Evolutionary conservation across 2,888 invertebrate genomes (phyloP).

Genomic region (Boloria euphrosyne): DNA sequence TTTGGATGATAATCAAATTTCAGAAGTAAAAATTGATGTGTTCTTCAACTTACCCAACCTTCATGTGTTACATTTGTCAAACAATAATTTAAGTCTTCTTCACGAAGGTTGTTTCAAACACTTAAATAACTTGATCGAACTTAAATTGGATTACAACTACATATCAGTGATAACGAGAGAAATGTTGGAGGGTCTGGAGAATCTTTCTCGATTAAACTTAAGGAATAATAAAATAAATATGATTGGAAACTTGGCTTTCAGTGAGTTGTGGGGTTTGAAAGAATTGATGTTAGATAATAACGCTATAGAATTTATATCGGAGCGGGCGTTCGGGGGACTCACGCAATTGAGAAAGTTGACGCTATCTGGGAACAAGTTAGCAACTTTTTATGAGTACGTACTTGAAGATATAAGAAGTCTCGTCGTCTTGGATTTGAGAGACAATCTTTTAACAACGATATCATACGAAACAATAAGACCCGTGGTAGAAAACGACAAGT

Average conservation of each 20-base stretch:
- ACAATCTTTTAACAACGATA: slow-evolving; percentile 89
- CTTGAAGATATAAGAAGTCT: slow-evolving; percentile 87
- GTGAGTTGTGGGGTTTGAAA: slow-evolving; percentile 87
- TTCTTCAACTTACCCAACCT: slow-evolving; percentile 88
- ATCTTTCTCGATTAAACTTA: slow-evolving; percentile 87
- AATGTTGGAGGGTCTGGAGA: slow-evolving; percentile 88
- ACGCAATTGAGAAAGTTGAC: slow-evolving; percentile 86
- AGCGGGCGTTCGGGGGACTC: slow-evolving; percentile 89
- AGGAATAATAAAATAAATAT: slow-evolving; percentile 88
- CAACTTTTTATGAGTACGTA: slow-evolving; percentile 86
- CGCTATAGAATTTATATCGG: slow-evolving; percentile 86
- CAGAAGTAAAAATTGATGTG: slow-evolving; percentile 87
- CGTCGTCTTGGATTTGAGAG: slow-evolving; percentile 87
- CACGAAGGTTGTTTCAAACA: slow-evolving; percentile 93
- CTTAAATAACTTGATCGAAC: slow-evolving; percentile 87
- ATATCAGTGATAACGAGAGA: slow-evolving; percentile 89
- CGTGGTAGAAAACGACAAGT: slow-evolving; percentile 88
- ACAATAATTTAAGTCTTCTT: slow-evolving; percentile 91
- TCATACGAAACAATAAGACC: slow-evolving; percentile 88
- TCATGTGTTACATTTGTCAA: slow-evolving; percentile 89
- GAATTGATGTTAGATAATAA: slow-evolving; percentile 87
- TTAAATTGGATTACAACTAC: slow-evolving; percentile 90
- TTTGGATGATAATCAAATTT: slow-evolving; percentile 89
- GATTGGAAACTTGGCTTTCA: slow-evolving; percentile 90
- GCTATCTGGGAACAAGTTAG: slow-evolving; percentile 88